These are phyloP conservation scores for Ictidomys tridecemlineatus DNA, from an alignment of 2,113 vertebrate species.

Conservation along the genomic window DNA sequence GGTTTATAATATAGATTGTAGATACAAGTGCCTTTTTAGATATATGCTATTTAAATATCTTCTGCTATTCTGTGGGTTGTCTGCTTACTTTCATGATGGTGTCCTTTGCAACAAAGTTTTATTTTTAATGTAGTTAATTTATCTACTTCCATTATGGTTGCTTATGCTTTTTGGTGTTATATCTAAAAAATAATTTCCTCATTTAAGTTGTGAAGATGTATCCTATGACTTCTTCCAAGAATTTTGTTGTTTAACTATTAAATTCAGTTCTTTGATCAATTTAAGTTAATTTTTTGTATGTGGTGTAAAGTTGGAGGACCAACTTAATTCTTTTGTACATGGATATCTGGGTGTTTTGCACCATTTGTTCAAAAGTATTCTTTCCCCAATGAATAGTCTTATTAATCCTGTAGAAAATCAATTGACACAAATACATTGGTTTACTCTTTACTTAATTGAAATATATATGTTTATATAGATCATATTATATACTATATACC, in stretches of 20 bases:
- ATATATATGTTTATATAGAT: too few species aligned
- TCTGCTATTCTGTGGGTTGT: neutral
- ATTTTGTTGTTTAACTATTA: neutral
- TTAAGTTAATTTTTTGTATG: neutral
- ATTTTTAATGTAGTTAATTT: neutral
- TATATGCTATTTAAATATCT: neutral
- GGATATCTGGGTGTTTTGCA: neutral
- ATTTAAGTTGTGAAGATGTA: neutral
- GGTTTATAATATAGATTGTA: constrained; percentile 9
- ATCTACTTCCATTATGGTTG: neutral
- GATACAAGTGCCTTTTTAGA: neutral
- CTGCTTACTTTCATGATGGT: neutral
- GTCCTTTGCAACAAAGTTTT: neutral
- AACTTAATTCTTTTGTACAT: neutral
- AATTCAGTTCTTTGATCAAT: neutral
- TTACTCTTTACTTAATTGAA: neutral
- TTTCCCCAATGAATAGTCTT: neutral
- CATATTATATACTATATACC: too few species aligned
- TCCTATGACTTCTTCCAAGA: neutral
- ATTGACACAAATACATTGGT: too few species aligned
- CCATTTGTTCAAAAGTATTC: neutral
- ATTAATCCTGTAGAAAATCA: neutral
- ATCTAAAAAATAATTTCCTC: neutral
- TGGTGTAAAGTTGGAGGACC: neutral
- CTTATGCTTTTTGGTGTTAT: neutral